Percentiles rank a stretch among this genome's conserved stretches.
Conservation (phyloP, 2,797 vertebrate genomes). For the Mormyrops boulengeri region DNA sequence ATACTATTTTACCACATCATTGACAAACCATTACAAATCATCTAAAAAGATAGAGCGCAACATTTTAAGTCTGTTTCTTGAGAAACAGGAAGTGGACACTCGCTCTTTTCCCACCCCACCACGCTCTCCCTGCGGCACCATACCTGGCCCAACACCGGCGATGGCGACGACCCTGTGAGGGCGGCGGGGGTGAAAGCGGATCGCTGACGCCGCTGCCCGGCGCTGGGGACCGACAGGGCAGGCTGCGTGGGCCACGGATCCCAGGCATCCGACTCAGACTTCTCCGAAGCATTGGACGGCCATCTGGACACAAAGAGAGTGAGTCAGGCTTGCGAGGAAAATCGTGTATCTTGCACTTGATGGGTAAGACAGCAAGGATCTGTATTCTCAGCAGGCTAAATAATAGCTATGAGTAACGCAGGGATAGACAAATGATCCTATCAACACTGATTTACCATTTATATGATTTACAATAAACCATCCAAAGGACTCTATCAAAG, state of each 20-base stretch:
- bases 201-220: slow-evolving; percentile 81
- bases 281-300: slow-evolving; percentile 73
- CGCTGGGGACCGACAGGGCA: slow-evolving; percentile 81
- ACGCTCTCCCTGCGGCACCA: background rate
- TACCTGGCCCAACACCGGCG: slow-evolving; percentile 84
- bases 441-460: background rate
- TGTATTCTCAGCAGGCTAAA: background rate
- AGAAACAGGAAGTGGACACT: background rate
- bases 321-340: background rate
- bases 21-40: background rate
- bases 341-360: background rate
- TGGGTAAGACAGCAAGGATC: background rate
- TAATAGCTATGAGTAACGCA: background rate
- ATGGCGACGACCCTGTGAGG: slow-evolving; percentile 89
- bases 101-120: background rate
- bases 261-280: slow-evolving; percentile 85
- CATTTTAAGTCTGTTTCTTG: background rate
- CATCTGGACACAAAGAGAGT: slow-evolving; percentile 60
- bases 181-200: slow-evolving; percentile 94
- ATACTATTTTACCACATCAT: background rate
- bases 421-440: background rate
- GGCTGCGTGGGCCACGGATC: slow-evolving; percentile 89
- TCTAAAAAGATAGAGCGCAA: background rate
- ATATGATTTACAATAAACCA: background rate
- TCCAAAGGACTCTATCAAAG: background rate